Conservation (phyloP, 2,797 vertebrate species). For the Thamnophis elegans region DNA sequence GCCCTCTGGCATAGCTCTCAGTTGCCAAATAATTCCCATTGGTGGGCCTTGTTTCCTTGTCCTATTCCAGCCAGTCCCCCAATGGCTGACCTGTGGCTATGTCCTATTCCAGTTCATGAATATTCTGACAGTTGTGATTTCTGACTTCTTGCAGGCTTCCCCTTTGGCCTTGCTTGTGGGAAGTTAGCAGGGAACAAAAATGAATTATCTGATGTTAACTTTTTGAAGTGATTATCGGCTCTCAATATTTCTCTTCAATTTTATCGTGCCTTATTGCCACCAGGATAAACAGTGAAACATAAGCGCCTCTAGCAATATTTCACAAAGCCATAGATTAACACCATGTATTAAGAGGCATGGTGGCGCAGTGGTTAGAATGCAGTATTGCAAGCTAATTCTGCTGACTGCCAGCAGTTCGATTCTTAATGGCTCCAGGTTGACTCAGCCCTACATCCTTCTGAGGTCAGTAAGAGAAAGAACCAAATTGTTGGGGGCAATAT, state of each 20-base stretch:
- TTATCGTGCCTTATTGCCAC: not conserved
- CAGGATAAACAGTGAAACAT: constrained; percentile 19
- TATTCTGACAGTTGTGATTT: not conserved
- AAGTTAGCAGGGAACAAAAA: not conserved
- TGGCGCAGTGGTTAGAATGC: not conserved
- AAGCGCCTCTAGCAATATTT: not conserved
- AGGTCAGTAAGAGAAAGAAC: not conserved
- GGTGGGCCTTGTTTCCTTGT: too few species aligned
- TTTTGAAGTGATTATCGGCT: not conserved
- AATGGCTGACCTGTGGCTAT: too few species aligned
- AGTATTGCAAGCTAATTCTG: not conserved
- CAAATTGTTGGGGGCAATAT: not conserved
- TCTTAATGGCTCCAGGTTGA: not conserved
- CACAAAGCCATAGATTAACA: not conserved
- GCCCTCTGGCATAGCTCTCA: too few species aligned
- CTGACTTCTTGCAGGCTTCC: not conserved
- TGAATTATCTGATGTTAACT: not conserved
- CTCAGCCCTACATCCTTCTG: not conserved
- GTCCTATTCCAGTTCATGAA: too few species aligned
- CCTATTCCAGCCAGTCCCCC: too few species aligned
- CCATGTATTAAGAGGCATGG: not conserved
- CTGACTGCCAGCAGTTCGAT: not conserved
- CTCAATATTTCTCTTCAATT: not conserved
- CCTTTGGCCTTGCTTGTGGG: not conserved
- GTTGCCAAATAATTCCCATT: too few species aligned